These are phyloP conservation scores for Scaptomyza tumidula DNA, from an alignment of 2,888 invertebrate species.

Conservation along the genomic window DNA sequence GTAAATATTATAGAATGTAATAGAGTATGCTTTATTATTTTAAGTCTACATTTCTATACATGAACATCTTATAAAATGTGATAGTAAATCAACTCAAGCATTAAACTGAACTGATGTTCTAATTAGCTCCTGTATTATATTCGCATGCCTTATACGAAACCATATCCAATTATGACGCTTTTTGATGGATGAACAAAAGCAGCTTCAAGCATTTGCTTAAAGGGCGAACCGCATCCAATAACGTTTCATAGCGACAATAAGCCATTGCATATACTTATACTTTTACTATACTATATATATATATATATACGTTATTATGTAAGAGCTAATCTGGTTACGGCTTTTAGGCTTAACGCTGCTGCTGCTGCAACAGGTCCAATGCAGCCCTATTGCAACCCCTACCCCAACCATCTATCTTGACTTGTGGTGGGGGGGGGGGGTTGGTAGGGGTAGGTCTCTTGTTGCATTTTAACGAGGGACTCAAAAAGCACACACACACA, in stretches of 20 bases:
- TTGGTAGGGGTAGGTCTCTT: no score
- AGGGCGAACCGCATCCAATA: not conserved
- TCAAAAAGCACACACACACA: constrained; percentile 31
- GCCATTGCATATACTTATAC: not conserved
- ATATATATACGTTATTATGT: not conserved
- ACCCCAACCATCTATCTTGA: no score
- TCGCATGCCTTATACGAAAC: not conserved
- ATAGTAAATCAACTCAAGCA: not conserved
- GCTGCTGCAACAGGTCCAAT: constrained; percentile 20
- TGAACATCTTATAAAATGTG: not conserved
- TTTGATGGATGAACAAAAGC: not conserved
- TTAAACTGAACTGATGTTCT: not conserved
- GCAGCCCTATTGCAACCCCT: not conserved
- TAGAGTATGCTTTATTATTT: not conserved
- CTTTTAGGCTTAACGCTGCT: not conserved
- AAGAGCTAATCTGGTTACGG: not conserved
- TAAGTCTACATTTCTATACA: not conserved
- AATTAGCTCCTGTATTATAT: not conserved
- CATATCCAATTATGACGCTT: not conserved
- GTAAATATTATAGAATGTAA: not conserved
- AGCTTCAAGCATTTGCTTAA: not conserved
- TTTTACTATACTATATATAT: not conserved
- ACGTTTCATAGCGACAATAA: not conserved
- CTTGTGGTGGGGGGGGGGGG: no score
- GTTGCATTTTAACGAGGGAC: constrained; percentile 64